Conservation (phyloP, 2,113 vertebrate species). For the Hippocampus guttulatus region DNA sequence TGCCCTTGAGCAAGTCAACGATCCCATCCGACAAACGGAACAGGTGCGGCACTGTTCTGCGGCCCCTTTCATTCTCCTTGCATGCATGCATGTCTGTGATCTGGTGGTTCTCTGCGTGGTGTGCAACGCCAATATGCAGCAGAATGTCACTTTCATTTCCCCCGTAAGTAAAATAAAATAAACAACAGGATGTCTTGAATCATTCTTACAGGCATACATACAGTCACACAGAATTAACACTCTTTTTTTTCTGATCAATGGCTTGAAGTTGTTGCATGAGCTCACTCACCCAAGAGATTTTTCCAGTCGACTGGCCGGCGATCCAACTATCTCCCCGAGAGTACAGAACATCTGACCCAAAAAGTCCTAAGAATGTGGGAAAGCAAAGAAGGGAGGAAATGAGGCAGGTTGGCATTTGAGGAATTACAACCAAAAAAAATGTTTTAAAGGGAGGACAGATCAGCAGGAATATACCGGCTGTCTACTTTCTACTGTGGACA, state of each 20-base stretch:
- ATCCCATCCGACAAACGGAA: background rate
- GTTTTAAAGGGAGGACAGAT: conserved; percentile 4
- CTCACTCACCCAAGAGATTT: conserved; percentile 86
- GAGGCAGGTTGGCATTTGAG: background rate
- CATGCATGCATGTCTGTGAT: background rate
- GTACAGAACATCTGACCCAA: conserved; percentile 93
- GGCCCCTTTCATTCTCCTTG: background rate
- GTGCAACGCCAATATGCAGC: background rate
- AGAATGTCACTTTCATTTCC: background rate
- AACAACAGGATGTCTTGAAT: background rate
- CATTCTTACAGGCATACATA: background rate
- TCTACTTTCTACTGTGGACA: background rate
- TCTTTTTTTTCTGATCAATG: background rate
- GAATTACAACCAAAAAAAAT: conserved; percentile 2
- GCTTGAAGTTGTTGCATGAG: background rate
- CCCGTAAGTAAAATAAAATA: background rate
- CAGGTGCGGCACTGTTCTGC: background rate
- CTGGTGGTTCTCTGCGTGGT: background rate
- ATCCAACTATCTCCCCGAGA: conserved; percentile 91
- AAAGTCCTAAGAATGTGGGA: conserved; percentile 79
- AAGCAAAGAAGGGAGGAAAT: background rate
- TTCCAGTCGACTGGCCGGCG: conserved; percentile 88
- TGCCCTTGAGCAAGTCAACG: background rate
- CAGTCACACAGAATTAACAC: no score
- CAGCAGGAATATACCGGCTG: background rate